Base-by-base conservation (phyloP, 2,113 vertebrate species). In the Labrus mixtus region DNA sequence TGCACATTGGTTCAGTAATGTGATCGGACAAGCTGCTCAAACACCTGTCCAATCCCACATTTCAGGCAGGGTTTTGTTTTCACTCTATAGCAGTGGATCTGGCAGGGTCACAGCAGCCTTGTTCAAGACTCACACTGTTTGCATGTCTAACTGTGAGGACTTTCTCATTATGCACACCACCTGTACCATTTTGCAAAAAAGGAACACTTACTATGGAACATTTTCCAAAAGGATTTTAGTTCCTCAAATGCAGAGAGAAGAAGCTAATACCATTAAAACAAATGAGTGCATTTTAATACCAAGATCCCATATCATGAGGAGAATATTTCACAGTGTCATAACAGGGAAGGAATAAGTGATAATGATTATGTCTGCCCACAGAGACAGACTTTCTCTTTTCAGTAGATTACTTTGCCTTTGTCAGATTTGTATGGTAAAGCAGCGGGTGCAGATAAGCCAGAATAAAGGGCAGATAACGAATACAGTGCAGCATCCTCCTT, bases 1-100 rank as follows among this genome's bases (percentile, higher is more conserved):
- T 87, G 89, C 90, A 83, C 87, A 85, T 58, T 82, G 88, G 86
- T 90, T 88, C 69, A 45, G 89, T 93, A 93, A 93, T 92, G 87
- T 90, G 91, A 93, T 91, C 85, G 80, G 92, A 93, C 92, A 93
- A 92, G 90, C 92, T 93, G 92, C 90, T 93, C 92, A 93, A 93
- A 93, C 92, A 93, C 92, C 92, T 93, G 92, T 91, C 92, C 90
- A 90, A 90, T 90, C 87, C 90, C 83, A 89, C 90, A 88, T 91
- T 90, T 93, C 88, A 90, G 89, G 84, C 89, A 58, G 50, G 87
- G 85, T 87, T 92, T 90, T 91, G 85, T 91, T 92, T 92, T 89
- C 89, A 81, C 87, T 93, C 90, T 68, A 74, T 75, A 82, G 87
- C 81, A 73, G 89, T 48, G 81, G 82, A 84, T 88, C 89, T 92